Percentiles rank a stretch among this genome's conserved stretches.
Evolutionary conservation across 2,113 vertebrate species (phyloP).

Genomic region (Semnopithecus entellus): DNA sequence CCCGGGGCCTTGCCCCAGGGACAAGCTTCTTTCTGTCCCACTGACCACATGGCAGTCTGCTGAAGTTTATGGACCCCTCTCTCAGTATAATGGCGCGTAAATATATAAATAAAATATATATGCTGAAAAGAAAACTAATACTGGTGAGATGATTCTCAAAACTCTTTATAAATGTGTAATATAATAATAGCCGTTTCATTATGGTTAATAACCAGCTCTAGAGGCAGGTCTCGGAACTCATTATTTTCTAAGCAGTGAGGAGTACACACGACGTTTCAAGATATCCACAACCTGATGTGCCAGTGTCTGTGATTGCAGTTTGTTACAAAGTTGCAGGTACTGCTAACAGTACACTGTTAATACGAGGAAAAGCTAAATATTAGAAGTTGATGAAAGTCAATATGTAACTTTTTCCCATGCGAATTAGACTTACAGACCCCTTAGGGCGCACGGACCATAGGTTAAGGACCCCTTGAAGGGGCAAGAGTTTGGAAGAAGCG

Average conservation of each 20-base stretch:
- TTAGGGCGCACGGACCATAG: not conserved
- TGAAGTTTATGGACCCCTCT: not conserved
- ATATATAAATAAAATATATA: not conserved
- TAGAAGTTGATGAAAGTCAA: not conserved
- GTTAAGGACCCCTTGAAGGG: not conserved
- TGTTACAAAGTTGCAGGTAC: not conserved
- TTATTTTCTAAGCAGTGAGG: not conserved
- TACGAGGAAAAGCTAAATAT: not conserved
- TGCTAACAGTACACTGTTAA: not conserved
- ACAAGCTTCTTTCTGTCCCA: not conserved
- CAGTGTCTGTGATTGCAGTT: not conserved
- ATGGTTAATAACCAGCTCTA: not conserved
- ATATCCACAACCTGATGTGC: not conserved
- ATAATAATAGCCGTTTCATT: not conserved
- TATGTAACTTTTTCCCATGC: not conserved
- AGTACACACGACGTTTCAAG: not conserved
- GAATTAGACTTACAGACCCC: not conserved
- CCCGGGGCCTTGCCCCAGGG: fast-evolving
- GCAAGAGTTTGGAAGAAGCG: not conserved
- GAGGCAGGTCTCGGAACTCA: not conserved
- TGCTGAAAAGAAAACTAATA: not conserved
- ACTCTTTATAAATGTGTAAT: not conserved
- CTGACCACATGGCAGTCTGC: not conserved
- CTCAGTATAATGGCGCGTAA: not conserved
- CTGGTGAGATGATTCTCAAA: not conserved